Evolutionary conservation across 2,888 invertebrate species (phyloP).

Genomic region (Zaprionus lineosus): DNA sequence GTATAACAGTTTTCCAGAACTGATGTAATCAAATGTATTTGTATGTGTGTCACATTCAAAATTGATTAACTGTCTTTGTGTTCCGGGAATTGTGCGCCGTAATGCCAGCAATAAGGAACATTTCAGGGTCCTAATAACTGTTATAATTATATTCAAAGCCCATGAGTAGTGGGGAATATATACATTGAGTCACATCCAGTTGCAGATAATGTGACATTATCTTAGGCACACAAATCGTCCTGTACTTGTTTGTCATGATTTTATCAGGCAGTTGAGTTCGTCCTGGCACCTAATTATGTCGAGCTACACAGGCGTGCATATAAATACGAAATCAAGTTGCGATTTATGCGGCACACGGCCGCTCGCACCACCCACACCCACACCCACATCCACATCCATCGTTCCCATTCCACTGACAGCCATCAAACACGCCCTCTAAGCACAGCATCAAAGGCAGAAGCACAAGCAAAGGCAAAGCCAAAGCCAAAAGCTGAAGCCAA

Average conservation of each 20-base stretch:
- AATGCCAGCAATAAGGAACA: too few relatives aligned
- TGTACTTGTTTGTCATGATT: conserved; percentile 63
- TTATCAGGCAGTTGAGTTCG: conserved; percentile 39
- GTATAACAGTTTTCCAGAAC: too few relatives aligned
- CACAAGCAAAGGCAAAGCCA: too few relatives aligned
- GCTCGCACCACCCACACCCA: background rate
- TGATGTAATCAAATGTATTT: too few relatives aligned
- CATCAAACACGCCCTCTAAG: background rate
- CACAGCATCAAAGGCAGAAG: conserved; percentile 43
- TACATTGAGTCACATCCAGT: too few relatives aligned
- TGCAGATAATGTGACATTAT: conserved; percentile 40
- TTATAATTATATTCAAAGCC: background rate
- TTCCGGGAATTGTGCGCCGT: too few relatives aligned
- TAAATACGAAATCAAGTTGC: conserved; percentile 68
- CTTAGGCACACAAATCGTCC: conserved; percentile 10
- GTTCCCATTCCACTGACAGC: background rate
- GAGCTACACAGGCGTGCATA: conserved; percentile 47
- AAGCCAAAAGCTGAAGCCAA: too few relatives aligned
- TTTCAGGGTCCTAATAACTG: conserved; percentile 20
- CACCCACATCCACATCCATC: background rate
- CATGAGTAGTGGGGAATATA: too few relatives aligned
- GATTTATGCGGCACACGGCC: conserved; percentile 52
- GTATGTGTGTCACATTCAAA: too few relatives aligned
- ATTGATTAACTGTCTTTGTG: too few relatives aligned
- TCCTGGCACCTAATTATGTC: conserved; percentile 52